These are phyloP conservation scores for Piliocolobus tephrosceles DNA, from an alignment of 2,113 vertebrate genomes.

Conservation along the genomic window DNA sequence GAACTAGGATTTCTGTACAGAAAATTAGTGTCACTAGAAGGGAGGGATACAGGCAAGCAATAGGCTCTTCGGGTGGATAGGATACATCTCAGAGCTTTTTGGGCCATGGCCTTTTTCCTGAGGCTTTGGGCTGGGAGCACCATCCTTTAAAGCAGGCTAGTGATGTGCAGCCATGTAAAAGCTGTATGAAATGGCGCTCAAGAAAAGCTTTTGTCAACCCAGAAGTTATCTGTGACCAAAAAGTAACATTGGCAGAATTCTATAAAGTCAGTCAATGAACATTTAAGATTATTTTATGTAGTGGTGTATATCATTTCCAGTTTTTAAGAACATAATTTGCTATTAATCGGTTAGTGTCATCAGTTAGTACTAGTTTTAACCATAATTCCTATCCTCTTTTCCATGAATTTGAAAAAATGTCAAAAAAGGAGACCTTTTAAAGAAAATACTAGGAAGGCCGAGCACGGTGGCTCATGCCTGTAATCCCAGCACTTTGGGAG, in stretches of 20 bases:
- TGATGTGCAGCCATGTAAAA: background rate
- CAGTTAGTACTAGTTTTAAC: background rate
- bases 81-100: background rate
- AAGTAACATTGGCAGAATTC: background rate
- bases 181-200: background rate
- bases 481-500: too few relatives aligned
- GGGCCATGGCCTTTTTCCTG: background rate
- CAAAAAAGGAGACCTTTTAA: background rate
- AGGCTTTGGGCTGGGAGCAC: background rate
- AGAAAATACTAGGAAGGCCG: background rate
- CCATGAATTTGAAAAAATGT: background rate
- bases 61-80: background rate
- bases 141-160: background rate
- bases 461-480: too few relatives aligned
- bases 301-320: background rate
- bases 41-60: background rate
- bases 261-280: background rate
- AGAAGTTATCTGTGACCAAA: background rate
- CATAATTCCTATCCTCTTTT: background rate
- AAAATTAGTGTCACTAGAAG: background rate
- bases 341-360: slow-evolving; percentile 2
- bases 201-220: background rate
- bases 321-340: slow-evolving; percentile 31
- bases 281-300: slow-evolving; percentile 15
- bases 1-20: background rate